Conservation (phyloP, 2,888 invertebrate species). For the Taphrorychus bicolor region DNA sequence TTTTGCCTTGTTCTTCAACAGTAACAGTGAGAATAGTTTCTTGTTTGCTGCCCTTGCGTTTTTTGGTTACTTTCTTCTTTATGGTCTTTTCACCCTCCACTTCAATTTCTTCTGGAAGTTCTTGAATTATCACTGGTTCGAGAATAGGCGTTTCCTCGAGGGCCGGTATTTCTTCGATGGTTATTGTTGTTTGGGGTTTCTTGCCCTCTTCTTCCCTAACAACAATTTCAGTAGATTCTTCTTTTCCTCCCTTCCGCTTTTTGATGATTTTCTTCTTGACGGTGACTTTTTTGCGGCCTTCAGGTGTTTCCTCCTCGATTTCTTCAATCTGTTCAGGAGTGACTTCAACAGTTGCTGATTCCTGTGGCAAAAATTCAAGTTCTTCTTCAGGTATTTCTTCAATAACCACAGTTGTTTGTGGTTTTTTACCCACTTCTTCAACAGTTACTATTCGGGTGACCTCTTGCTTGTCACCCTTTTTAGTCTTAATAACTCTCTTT, state of each 20-base stretch:
- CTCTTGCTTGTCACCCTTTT: slow-evolving; percentile 58
- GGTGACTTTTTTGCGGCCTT: slow-evolving; percentile 45
- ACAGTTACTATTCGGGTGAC: slow-evolving; percentile 46
- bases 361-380: slow-evolving; percentile 11
- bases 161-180: slow-evolving; percentile 44
- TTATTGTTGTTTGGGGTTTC: slow-evolving; percentile 51
- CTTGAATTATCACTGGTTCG: slow-evolving; percentile 46
- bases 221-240: slow-evolving; percentile 55
- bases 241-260: slow-evolving; percentile 54
- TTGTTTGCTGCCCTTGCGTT: slow-evolving; percentile 51
- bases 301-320: slow-evolving; percentile 50
- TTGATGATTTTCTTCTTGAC: slow-evolving; percentile 59
- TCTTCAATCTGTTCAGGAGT: slow-evolving; percentile 54
- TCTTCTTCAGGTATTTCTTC: slow-evolving; percentile 52
- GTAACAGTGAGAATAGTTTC: slow-evolving; percentile 61
- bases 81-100: slow-evolving; percentile 44
- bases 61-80: slow-evolving; percentile 50
- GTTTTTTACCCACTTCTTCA: slow-evolving; percentile 51
- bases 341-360: slow-evolving; percentile 47
- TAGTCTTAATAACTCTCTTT: slow-evolving; percentile 58
- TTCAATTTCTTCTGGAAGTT: slow-evolving; percentile 51
- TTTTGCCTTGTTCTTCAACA: slow-evolving; percentile 14
- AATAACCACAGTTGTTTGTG: slow-evolving; percentile 52
- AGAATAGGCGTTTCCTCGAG: slow-evolving; percentile 42
- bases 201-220: slow-evolving; percentile 54